Conservation (phyloP, 2,888 invertebrate species). For the Liodrosophila aerea region DNA sequence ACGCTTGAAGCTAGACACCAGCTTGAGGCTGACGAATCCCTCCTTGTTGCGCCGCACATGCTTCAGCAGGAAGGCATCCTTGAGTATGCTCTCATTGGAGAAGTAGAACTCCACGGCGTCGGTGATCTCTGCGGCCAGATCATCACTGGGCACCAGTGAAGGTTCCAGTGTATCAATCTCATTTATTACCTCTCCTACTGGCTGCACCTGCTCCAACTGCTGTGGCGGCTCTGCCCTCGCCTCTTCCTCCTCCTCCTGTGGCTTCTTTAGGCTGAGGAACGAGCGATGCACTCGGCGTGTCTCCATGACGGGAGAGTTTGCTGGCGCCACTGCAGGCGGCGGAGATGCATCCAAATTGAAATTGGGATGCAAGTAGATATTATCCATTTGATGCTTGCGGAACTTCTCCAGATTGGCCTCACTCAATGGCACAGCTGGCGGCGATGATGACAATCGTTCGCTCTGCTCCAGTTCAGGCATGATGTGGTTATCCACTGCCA, state of each 20-base stretch:
- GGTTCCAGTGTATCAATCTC: constrained; percentile 81
- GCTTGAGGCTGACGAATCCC: constrained; percentile 96
- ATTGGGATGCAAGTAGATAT: constrained; percentile 79
- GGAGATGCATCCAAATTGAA: constrained; percentile 70
- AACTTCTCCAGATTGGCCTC: constrained; percentile 80
- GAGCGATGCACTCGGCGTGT: constrained; percentile 73
- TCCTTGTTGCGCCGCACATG: constrained; percentile 97
- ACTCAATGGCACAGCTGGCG: constrained; percentile 66
- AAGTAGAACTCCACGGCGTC: constrained; percentile 97
- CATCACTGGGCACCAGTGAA: constrained; percentile 86
- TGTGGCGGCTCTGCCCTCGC: constrained; percentile 13
- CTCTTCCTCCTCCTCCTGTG: constrained; percentile 32
- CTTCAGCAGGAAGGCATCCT: constrained; percentile 96
- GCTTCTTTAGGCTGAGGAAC: constrained; percentile 72
- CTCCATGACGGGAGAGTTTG: constrained; percentile 66
- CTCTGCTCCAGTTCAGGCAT: constrained; percentile 70
- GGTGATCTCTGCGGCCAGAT: constrained; percentile 90
- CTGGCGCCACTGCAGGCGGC: constrained; percentile 69
- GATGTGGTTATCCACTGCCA: constrained; percentile 82
- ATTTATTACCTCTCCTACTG: constrained; percentile 45
- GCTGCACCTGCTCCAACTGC: not conserved
- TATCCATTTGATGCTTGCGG: constrained; percentile 77
- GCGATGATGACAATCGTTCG: constrained; percentile 44
- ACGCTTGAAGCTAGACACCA: constrained; percentile 96
- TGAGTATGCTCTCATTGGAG: constrained; percentile 96